Evolutionary conservation across 1,140 invertebrate genomes (phyloP), one percentile per base, ranked within the genome.

Genomic region (Macrocentrus cingulum): DNA sequence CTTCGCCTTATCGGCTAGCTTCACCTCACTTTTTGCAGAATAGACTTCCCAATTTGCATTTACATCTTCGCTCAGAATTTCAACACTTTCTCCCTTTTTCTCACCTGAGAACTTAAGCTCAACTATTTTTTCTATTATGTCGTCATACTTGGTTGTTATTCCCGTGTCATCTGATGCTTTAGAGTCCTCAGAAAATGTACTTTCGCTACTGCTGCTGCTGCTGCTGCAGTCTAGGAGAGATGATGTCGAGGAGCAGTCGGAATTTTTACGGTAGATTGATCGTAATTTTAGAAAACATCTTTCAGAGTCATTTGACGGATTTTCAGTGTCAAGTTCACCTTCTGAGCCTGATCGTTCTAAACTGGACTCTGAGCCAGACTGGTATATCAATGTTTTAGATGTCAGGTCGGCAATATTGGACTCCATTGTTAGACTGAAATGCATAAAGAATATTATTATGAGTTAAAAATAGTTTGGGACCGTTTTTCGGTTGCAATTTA

Each of bases 61-160:
- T 9, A 51, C 8, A 52, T 60, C 54, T 6, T 48, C 19, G 4
- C 37, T 22, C 42, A 36, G 52, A 39, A 39, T 32, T 11, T 49
- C 18, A 9, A 41, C 39, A 11, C 11, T 22, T 51, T 32, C 18
- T 19, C 7, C 36, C 48, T 41, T 37, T 11, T 46, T 11, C 6
- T 48, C 20, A 34, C 36, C 34, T 1, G 62, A 15, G 7, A 69
- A 56, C 9, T 41, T 60, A 1, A 72, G 37, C 5, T 29, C 53
- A 0, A 61, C 59, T 1, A 72, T 63, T 7, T 62, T 62, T 9
- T 61, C 63, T 29, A 65, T 69, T 7, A 70, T 63, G 3, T 69
- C 59, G 9, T 70, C 62, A 16, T 65, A 64, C 1, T 59, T 59
- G 6, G 39, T 61, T 2, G 16, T 46, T 5, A 22, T 13, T 13